phyloP scores from a whole-genome alignment of 2,797 vertebrate species.

The Microcaecilia unicolor region DNA sequence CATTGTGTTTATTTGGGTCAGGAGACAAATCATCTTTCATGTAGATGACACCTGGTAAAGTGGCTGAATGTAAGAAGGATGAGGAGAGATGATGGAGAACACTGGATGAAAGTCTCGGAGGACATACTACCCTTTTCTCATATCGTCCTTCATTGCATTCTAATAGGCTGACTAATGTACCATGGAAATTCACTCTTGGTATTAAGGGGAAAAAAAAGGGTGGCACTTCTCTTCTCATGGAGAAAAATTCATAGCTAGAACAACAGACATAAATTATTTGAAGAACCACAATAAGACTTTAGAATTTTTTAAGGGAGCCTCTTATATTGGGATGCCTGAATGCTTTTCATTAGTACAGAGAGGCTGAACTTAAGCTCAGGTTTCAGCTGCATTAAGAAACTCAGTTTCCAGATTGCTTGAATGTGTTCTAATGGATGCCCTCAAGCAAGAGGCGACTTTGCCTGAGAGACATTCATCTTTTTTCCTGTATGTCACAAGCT shows the following conservation, averaged over 20 bases:
- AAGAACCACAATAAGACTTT: conserved; percentile 53
- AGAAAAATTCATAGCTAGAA: conserved; percentile 59
- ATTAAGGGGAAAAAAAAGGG: conserved; percentile 54
- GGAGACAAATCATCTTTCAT: conserved; percentile 92
- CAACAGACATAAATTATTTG: conserved; percentile 62
- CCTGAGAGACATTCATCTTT: conserved; percentile 97
- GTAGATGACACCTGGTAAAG: conserved; percentile 91
- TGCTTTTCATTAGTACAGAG: conserved; percentile 65
- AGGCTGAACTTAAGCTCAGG: conserved; percentile 48
- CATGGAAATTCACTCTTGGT: conserved; percentile 91
- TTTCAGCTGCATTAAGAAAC: conserved; percentile 66
- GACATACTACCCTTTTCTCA: conserved; percentile 80
- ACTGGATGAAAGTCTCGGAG: conserved; percentile 75
- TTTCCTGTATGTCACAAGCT: conserved; percentile 74
- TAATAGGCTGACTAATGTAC: conserved; percentile 98
- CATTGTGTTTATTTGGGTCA: conserved; percentile 95
- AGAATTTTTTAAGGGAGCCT: conserved; percentile 61
- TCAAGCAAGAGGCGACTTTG: conserved; percentile 88
- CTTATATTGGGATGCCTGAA: conserved; percentile 54
- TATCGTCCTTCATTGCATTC: conserved; percentile 88
- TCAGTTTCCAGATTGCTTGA: conserved; percentile 72
- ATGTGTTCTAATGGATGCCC: conserved; percentile 94
- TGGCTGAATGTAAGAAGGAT: conserved; percentile 84
- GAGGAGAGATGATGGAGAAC: conserved; percentile 92
- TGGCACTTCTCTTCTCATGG: conserved; percentile 43